Conservation (phyloP, 1,140 invertebrate genomes). For the Centruroides vittatus region DNA sequence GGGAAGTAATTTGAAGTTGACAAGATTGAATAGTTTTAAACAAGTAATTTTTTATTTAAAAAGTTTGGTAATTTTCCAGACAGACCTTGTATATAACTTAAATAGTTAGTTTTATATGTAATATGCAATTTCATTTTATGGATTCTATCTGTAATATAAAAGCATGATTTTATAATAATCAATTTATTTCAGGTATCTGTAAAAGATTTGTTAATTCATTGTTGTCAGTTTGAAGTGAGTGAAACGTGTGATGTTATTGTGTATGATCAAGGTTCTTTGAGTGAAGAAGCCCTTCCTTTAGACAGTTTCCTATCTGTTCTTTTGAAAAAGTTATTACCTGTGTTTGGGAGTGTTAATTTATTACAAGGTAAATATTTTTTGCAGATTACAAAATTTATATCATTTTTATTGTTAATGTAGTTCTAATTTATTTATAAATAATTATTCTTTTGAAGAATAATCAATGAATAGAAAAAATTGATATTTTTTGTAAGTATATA, state of each 20-base stretch:
- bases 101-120: too few relatives aligned
- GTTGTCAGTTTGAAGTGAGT: slow-evolving; percentile 34
- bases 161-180: not conserved
- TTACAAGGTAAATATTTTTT: slow-evolving; percentile 30
- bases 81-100: too few relatives aligned
- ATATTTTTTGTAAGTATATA: too few relatives aligned
- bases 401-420: not conserved
- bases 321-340: slow-evolving; percentile 32
- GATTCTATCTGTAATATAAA: too few relatives aligned
- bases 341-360: slow-evolving; percentile 34
- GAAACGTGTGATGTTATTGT: slow-evolving; percentile 34
- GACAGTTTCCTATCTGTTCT: slow-evolving; percentile 39
- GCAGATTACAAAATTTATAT: not conserved
- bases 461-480: too few relatives aligned
- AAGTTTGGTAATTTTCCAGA: too few relatives aligned
- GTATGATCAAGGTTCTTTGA: slow-evolving; percentile 37
- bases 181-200: slow-evolving; percentile 31
- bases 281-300: slow-evolving; percentile 27
- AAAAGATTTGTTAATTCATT: slow-evolving; percentile 34
- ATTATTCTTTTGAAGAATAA: too few relatives aligned
- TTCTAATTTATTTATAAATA: too few relatives aligned
- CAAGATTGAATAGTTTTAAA: too few relatives aligned
- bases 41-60: too few relatives aligned
- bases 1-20: too few relatives aligned
- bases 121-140: too few relatives aligned